Evolutionary conservation across 2,888 invertebrate genomes (phyloP), one percentile per base, ranked within the genome.

Genomic region (Plebejus argus): DNA sequence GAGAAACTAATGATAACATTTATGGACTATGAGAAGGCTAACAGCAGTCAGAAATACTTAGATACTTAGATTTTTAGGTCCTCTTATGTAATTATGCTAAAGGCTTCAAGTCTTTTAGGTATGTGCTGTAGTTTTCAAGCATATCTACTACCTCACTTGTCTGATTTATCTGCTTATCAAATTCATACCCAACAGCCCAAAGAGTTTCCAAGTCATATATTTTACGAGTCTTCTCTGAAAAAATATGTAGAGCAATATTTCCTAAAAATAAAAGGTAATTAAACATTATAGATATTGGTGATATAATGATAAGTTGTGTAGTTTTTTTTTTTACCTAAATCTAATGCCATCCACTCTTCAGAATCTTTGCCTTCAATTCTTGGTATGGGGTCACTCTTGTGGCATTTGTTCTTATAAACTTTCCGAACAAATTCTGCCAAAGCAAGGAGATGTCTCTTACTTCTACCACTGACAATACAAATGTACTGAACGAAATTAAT

Each of bases 201-300:
- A 99, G 91, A 0, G 97, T 97, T 89, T 99, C 99, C 81, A 99
- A 94, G 90, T 99, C 98, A 88, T 98, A 99, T 7, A 93, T 86
- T 81, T 94, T 89, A 82, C 99, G 94, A 1, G 95, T 95, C 82
- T 96, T 94, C 15, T 95, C 94, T 49, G 96, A 96, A 89, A 99
- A 98, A 82, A 99, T 95, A 85, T 99, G 99, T 53, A 99, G 90
- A 5, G 97, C 97, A 84, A 99, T 98, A 87, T 99, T 99, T 80
- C 98, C 98, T 98, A 90, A 56, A 95, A 94, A 82, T 81, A 84
- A 81, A 81, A 6, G 28, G 12, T 23, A 8, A 61, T 23, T 12
- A 79, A 77, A 77, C 61, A 76, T 7, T 7, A 20, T 56, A 18
- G 20, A 58, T 10, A 53, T 18, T 53, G 39, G 53, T 53, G 15